Evolutionary conservation across 2,113 vertebrate genomes (phyloP), one percentile per base, ranked within the genome.

Genomic region (Mohoua ochrocephala): DNA sequence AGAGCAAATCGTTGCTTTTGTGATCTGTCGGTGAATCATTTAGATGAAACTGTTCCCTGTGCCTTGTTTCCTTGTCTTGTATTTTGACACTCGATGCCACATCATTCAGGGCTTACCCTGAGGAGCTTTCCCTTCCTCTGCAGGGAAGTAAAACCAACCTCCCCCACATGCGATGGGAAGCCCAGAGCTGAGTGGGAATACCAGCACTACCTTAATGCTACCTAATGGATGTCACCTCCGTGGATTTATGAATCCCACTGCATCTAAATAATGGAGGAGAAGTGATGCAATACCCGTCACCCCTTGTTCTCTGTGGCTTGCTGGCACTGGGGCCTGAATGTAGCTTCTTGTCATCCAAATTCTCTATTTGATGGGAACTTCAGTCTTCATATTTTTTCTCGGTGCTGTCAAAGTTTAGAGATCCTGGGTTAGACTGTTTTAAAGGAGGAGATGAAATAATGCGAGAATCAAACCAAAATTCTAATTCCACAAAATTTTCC

Each of bases 191-290:
- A 86, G 61, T 81, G 80, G 86, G 53, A 89, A 93, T 77, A 76
- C 33, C 47, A 74, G 44, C 39, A 80, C 56, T 94, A 81, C 83
- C 83, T 95, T 93, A 87, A 93, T 92, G 87, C 53, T 70, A 94
- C 93, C 79, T 95, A 97, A 93, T 92, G 88, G 91, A 92, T 61
- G 88, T 71, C 84, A 87, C 83, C 92, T 86, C 61, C 0, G 2
- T 42, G 91, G 83, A 94, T 96, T 95, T 96, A 92, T 92, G 91
- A 80, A 84, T 96, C 79, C 95, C 86, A 84, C 7, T 84, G 71
- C 80, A 71, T 13, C 60, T 94, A 84, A 95, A 95, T 92, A 92
- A 94, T 87, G 60, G 91, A 95, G 64, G n/a, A 94, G 83, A 77
- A 92, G 28, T 91, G 88, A 91, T 82, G 83, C 60, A 91, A 84